Evolutionary conservation across 2,888 invertebrate genomes (phyloP), one percentile per base, ranked within the genome.

Genomic region (Pheosia gnoma): DNA sequence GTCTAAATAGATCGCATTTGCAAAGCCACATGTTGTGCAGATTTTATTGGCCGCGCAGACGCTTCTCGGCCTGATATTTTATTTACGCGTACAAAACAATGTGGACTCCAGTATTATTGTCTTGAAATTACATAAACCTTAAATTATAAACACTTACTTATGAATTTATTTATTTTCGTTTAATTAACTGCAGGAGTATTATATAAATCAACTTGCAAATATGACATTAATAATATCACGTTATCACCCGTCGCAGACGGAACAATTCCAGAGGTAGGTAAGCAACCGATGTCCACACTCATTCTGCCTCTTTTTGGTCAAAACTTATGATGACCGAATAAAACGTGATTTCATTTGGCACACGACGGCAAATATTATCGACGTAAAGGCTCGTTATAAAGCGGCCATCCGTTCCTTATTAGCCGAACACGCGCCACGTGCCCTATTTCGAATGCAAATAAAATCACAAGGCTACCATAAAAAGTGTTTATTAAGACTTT

Each of bases 401-500:
- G 81, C 84, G 81, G 73, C 79, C 90, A 87, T 86, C 84, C 85
- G 84, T 84, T 85, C 92, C 91, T 88, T 92, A 91, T 92, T 91
- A 91, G 89, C 85, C 82, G 79, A 88, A 88, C 90, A 89, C 88
- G 89, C 86, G 88, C 86, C 86, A 82, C 85, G 80, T 76, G 80
- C 82, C 88, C 89, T 89, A 91, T 90, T 88, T 81, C 78, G 84
- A 83, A 89, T 90, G 87, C 85, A 87, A 90, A 92, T 92, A 92
- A 90, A 88, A 90, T 86, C 87, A 87, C 86, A 88, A 87, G 83
- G 81, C 86, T 81, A 82, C 87, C 87, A 91, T 93, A 91, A 93
- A 91, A 83, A 89, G 85, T 80, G 80, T 88, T 91, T 92, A 91
- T 91, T 90, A 90, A 91, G 90, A 89, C 90, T 91, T 91, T 90